These are phyloP conservation scores for Schrankia costaestrigalis DNA, from an alignment of 2,888 invertebrate species.

Conservation along the genomic window DNA sequence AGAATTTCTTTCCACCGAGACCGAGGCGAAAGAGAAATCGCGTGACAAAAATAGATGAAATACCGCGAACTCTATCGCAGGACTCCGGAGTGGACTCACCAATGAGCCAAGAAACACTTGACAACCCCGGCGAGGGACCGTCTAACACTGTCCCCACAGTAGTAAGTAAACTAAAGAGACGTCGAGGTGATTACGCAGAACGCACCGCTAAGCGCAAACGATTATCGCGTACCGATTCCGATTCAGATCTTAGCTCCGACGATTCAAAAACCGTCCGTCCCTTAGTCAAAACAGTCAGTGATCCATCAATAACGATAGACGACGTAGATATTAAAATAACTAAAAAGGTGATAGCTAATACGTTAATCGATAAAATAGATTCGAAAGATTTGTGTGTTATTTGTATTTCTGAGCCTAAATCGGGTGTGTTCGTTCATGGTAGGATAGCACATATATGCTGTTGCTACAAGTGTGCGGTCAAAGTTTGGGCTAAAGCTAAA, in stretches of 20 bases:
- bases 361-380: conserved; percentile 47
- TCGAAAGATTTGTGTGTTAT: conserved; percentile 78
- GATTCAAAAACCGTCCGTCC: conserved; percentile 36
- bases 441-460: conserved; percentile 84
- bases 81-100: conserved; percentile 58
- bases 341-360: conserved; percentile 44
- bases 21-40: conserved; percentile 73
- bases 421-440: conserved; percentile 85
- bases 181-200: conserved; percentile 50
- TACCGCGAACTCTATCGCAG: conserved; percentile 46
- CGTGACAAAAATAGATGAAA: conserved; percentile 24
- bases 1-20: conserved; percentile 84
- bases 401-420: conserved; percentile 82
- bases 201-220: conserved; percentile 45
- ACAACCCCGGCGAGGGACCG: conserved; percentile 24
- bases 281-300: conserved; percentile 64
- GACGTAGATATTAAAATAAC: conserved; percentile 31
- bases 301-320: conserved; percentile 59
- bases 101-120: conserved; percentile 47
- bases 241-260: conserved; percentile 38
- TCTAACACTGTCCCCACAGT: conserved; percentile 1
- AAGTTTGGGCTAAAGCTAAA: conserved; percentile 82
- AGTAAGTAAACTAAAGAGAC: conserved; percentile 29
- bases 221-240: conserved; percentile 30
- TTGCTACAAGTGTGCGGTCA: conserved; percentile 85